phyloP scores from a whole-genome alignment of 2,888 invertebrate species.

The Orgyia antiqua region DNA sequence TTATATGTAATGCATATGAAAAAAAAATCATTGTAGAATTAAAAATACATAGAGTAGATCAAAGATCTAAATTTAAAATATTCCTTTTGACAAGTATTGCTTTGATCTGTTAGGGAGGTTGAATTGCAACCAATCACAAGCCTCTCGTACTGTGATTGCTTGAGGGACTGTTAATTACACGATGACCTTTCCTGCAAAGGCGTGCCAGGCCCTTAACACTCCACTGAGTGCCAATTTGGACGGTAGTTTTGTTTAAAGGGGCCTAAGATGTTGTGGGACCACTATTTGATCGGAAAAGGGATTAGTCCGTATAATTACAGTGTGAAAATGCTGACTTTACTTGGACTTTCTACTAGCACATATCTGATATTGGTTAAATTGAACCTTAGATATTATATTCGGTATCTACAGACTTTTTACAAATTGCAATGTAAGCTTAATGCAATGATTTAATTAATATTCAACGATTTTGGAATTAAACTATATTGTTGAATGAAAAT shows the following conservation, averaged over 20 bases:
- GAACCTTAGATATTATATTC: too few species aligned
- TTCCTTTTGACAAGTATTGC: conserved; percentile 67
- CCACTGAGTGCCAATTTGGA: conserved; percentile 57
- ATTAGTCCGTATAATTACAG: conserved; percentile 18
- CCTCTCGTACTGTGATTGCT: conserved; percentile 61
- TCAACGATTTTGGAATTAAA: too few species aligned
- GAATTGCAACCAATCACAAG: conserved; percentile 64
- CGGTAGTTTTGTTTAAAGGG: conserved; percentile 29
- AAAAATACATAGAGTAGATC: conserved; percentile 46
- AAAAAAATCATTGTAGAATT: conserved; percentile 34
- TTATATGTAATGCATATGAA: conserved; percentile 26
- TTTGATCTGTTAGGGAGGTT: conserved; percentile 55
- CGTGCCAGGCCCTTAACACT: conserved; percentile 58
- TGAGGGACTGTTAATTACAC: conserved; percentile 71
- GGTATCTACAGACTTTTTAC: too few species aligned
- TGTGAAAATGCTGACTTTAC: conserved; percentile 7
- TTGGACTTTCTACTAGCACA: not conserved
- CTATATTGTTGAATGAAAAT: too few species aligned
- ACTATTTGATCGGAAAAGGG: conserved; percentile 30
- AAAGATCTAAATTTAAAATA: conserved; percentile 55
- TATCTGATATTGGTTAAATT: not conserved
- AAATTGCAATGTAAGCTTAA: too few species aligned
- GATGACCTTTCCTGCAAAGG: conserved; percentile 63
- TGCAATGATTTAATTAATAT: too few species aligned
- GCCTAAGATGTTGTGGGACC: conserved; percentile 26